These are phyloP conservation scores for Acridotheres tristis DNA, from an alignment of 2,797 vertebrate genomes.

Conservation along the genomic window DNA sequence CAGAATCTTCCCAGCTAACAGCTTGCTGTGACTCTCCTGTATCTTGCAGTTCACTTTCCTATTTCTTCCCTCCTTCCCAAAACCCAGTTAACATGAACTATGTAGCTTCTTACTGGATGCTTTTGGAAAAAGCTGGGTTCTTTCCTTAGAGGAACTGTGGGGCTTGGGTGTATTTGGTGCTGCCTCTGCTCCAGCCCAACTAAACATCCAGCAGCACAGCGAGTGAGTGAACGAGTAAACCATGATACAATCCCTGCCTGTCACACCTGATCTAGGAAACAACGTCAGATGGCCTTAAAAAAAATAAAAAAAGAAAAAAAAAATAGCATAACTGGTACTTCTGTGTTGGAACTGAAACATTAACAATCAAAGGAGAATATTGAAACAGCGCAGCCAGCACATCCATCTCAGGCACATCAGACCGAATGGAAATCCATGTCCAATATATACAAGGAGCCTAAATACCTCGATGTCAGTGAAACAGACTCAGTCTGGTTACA, in stretches of 20 bases:
- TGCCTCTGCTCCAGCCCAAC: background rate
- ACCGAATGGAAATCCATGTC: constrained; percentile 23
- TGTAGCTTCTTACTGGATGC: background rate
- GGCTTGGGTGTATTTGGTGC: background rate
- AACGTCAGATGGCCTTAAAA: background rate
- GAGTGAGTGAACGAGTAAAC: background rate
- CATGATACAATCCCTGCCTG: constrained; percentile 20
- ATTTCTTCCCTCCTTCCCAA: background rate
- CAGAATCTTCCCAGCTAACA: background rate
- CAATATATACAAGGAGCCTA: background rate
- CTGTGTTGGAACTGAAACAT: background rate
- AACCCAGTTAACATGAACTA: background rate
- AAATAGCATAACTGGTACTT: background rate
- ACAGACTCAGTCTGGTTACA: background rate
- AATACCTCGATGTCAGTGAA: background rate
- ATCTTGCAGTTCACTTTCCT: background rate
- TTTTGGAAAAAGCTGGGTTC: background rate
- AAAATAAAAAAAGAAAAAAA: background rate
- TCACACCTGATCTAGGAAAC: constrained; percentile 48
- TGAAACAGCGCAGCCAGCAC: background rate
- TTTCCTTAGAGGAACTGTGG: background rate
- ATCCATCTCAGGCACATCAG: background rate
- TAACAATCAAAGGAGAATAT: background rate
- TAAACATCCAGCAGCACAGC: background rate
- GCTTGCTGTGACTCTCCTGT: background rate